phyloP scores from a whole-genome alignment of 2,113 vertebrate species.

The Gobiocypris rarus region DNA sequence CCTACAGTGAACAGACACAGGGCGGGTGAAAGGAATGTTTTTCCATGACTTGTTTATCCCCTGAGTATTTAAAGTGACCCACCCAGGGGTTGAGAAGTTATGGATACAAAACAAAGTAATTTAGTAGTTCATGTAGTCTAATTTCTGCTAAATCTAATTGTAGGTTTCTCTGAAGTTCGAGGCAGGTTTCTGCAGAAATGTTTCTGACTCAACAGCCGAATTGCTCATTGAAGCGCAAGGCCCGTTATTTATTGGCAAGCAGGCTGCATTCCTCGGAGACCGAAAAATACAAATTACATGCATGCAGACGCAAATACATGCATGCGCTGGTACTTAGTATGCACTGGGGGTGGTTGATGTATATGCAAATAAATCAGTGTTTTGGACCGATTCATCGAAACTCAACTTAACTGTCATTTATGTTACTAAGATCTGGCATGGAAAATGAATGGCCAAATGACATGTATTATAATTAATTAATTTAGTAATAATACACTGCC shows the following conservation, averaged over 20 bases:
- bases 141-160: not conserved
- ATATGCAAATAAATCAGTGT: not conserved
- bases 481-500: too few species aligned
- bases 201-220: constrained; percentile 15
- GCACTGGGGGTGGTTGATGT: not conserved
- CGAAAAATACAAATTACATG: constrained; percentile 38
- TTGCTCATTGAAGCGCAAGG: constrained; percentile 12
- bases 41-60: constrained; percentile 33
- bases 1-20: not conserved
- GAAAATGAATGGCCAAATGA: not conserved
- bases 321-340: constrained; percentile 14
- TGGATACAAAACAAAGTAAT: not conserved
- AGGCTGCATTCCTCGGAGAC: constrained; percentile 6
- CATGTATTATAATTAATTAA: too few species aligned
- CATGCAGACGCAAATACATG: constrained; percentile 6
- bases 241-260: constrained; percentile 44
- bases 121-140: not conserved
- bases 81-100: not conserved
- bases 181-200: constrained; percentile 14
- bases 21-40: not conserved
- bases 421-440: not conserved
- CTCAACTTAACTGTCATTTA: not conserved
- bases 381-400: not conserved
- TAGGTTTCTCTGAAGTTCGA: not conserved
- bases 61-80: constrained; percentile 5